Evolutionary conservation across 2,888 invertebrate species (phyloP).

Genomic region (Willowsia nigromaculata): DNA sequence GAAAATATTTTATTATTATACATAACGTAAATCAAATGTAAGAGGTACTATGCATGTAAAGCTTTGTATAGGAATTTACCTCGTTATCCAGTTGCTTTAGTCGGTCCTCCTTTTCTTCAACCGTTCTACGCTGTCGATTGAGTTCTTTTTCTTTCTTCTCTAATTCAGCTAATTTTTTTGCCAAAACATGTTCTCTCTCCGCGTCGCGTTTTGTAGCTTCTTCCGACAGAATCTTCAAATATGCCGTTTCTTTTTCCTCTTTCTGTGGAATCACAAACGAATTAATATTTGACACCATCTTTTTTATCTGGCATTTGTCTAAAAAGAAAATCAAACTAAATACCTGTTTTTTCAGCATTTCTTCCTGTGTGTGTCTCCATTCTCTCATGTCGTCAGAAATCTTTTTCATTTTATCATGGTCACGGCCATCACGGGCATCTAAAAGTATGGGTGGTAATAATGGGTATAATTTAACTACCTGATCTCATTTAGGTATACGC

Average conservation of each 20-base stretch:
- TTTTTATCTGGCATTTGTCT: background rate
- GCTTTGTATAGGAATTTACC: no score
- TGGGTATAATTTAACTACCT: no score
- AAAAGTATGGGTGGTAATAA: no score
- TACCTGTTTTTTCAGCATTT: slow-evolving; percentile 57
- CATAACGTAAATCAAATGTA: no score
- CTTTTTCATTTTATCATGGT: background rate
- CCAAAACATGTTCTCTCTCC: slow-evolving; percentile 60
- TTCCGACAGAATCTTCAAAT: slow-evolving; percentile 72
- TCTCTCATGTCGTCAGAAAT: slow-evolving; percentile 35
- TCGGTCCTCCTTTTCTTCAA: slow-evolving; percentile 55
- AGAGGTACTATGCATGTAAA: no score
- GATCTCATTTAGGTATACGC: no score
- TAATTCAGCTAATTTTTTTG: slow-evolving; percentile 51
- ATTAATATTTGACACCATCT: background rate
- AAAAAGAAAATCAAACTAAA: background rate
- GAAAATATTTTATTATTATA: no score
- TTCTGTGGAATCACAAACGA: slow-evolving; percentile 21
- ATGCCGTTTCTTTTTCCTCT: slow-evolving; percentile 70
- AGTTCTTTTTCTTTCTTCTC: slow-evolving; percentile 69
- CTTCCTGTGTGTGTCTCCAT: slow-evolving; percentile 62
- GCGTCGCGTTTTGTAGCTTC: slow-evolving; percentile 70
- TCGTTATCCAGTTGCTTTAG: slow-evolving; percentile 60
- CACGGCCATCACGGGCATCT: no score
- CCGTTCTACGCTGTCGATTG: background rate